Conservation (phyloP, 2,888 invertebrate genomes). For the Saturnia pavonia region DNA sequence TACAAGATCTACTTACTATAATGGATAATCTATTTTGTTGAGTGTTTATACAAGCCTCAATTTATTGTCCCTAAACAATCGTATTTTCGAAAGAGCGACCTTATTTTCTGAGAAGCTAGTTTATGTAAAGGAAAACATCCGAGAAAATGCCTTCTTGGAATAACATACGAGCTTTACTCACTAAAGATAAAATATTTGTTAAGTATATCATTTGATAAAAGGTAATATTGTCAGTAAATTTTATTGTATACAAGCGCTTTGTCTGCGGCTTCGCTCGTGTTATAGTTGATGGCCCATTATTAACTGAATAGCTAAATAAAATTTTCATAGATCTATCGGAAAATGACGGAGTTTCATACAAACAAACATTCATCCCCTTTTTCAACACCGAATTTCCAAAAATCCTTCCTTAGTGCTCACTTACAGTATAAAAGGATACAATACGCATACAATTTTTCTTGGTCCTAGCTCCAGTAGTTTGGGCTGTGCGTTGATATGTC, state of each 20-base stretch:
- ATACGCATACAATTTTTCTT: too few relatives aligned
- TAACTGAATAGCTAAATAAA: too few relatives aligned
- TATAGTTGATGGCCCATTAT: too few relatives aligned
- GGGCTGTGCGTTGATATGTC: too few relatives aligned
- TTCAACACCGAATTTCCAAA: too few relatives aligned
- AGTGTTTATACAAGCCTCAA: slow-evolving; percentile 61
- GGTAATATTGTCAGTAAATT: not conserved
- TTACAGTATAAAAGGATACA: too few relatives aligned
- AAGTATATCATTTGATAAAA: slow-evolving; percentile 22
- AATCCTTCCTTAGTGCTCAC: too few relatives aligned
- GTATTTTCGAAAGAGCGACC: slow-evolving; percentile 57
- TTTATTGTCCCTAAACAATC: slow-evolving; percentile 58
- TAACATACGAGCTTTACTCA: slow-evolving; percentile 44
- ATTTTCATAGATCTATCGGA: too few relatives aligned
- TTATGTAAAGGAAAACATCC: slow-evolving; percentile 49
- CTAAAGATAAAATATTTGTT: slow-evolving; percentile 36
- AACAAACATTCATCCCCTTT: too few relatives aligned
- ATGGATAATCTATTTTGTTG: slow-evolving; percentile 52
- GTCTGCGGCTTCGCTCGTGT: too few relatives aligned
- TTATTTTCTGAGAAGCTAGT: slow-evolving; percentile 57
- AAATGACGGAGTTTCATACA: too few relatives aligned
- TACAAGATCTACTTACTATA: slow-evolving; percentile 22
- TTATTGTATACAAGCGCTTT: not conserved
- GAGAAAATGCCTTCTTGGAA: slow-evolving; percentile 46
- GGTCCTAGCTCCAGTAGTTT: too few relatives aligned